Evolutionary conservation across 2,888 invertebrate genomes (phyloP).

Genomic region (Cenopis cana): DNA sequence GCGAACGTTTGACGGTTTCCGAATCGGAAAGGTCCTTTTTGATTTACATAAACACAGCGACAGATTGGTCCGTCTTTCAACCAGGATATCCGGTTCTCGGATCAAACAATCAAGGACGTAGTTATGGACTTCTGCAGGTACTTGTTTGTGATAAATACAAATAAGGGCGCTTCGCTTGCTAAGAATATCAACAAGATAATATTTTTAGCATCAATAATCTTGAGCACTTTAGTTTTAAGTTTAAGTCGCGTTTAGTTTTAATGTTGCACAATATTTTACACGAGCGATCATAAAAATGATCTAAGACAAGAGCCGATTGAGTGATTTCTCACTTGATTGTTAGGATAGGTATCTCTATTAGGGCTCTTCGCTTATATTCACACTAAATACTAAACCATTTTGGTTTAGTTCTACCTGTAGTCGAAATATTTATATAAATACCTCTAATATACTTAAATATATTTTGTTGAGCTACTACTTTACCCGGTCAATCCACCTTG

Average conservation of each 20-base stretch:
- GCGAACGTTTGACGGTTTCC: constrained; percentile 37
- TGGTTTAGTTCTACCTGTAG: too few relatives aligned
- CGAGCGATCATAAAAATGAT: too few relatives aligned
- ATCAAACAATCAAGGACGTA: constrained; percentile 37
- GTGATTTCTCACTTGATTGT: too few relatives aligned
- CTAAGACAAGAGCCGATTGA: too few relatives aligned
- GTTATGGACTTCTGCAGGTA: constrained; percentile 34
- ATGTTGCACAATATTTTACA: not conserved
- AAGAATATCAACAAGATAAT: constrained; percentile 8
- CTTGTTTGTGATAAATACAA: constrained; percentile 36
- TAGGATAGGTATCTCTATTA: too few relatives aligned
- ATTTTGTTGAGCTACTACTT: too few relatives aligned
- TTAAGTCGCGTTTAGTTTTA: not conserved
- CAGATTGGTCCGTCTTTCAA: constrained; percentile 41
- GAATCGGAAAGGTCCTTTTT: constrained; percentile 42
- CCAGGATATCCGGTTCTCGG: constrained; percentile 40
- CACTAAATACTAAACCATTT: too few relatives aligned
- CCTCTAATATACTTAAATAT: too few relatives aligned
- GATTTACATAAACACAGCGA: constrained; percentile 44
- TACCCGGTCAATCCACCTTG: not conserved
- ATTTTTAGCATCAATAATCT: constrained; percentile 18
- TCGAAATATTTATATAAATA: too few relatives aligned
- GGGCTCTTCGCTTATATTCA: too few relatives aligned
- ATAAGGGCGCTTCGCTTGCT: not conserved
- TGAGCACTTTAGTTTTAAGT: not conserved